Evolutionary conservation across 2,888 invertebrate genomes (phyloP).

Genomic region (Caenorhabditis virilis): DNA sequence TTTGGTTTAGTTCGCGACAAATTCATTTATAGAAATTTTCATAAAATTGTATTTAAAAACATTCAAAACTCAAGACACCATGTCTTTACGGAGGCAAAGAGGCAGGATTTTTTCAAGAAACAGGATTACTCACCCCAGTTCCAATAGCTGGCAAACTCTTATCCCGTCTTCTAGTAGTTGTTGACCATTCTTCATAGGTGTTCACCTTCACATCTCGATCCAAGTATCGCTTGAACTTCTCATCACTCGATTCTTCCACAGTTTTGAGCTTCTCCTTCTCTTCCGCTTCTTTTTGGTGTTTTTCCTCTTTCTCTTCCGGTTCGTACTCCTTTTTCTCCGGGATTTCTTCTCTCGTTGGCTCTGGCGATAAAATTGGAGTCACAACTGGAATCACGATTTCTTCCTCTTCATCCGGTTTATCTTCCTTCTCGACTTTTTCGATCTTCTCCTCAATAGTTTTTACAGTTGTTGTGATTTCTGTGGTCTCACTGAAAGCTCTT

Average conservation of each 20-base stretch:
- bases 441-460: not conserved
- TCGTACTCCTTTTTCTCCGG: not conserved
- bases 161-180: slow-evolving; percentile 18
- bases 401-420: slow-evolving; percentile 1
- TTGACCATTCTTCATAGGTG: slow-evolving; percentile 34
- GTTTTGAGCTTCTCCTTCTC: not conserved
- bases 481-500: not conserved
- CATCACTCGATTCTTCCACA: not conserved
- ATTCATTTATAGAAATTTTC: no score
- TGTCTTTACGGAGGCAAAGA: no score
- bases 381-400: not conserved
- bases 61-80: slow-evolving; percentile 1
- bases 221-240: slow-evolving; percentile 4
- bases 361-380: not conserved
- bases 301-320: not conserved
- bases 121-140: no score
- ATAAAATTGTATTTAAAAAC: no score
- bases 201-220: slow-evolving; percentile 26
- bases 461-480: not conserved
- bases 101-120: no score
- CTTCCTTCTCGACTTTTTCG: not conserved
- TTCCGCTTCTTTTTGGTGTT: not conserved
- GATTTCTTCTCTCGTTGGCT: not conserved
- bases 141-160: slow-evolving; percentile 14
- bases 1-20: no score